Conservation (phyloP, 1,140 invertebrate genomes). For the Drosophila rhopaloa region DNA sequence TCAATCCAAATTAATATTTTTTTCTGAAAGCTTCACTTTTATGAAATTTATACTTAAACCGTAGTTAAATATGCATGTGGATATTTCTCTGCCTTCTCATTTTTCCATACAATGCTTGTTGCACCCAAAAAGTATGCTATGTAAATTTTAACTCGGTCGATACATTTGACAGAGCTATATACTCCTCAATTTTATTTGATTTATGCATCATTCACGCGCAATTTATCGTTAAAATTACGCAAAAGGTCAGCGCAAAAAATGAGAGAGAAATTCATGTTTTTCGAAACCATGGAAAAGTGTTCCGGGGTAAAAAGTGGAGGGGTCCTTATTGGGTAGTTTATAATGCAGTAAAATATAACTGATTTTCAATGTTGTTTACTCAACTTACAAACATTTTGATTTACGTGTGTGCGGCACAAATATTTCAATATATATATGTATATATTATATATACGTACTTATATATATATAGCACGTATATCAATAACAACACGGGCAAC, state of each 20-base stretch:
- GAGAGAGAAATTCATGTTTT: background rate
- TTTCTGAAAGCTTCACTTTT: background rate
- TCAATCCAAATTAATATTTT: conserved; percentile 14
- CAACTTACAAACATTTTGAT: conserved; percentile 72
- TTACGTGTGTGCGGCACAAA: conserved; percentile 20
- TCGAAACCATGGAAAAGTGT: background rate
- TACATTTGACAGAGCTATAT: conserved; percentile 8
- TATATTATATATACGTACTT: background rate
- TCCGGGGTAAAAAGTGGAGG: background rate
- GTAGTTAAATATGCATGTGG: background rate
- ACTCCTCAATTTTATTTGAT: conserved; percentile 65
- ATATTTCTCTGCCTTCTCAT: background rate
- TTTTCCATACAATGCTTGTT: background rate
- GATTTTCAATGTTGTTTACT: conserved; percentile 77
- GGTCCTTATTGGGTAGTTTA: conserved; percentile 39
- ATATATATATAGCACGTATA: conserved; percentile 26
- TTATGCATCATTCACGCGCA: conserved; percentile 74
- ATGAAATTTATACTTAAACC: conserved; percentile 11
- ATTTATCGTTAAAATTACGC: conserved; percentile 59
- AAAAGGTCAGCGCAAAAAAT: conserved; percentile 21
- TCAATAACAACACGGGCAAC: conserved; percentile 72
- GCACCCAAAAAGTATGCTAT: conserved; percentile 3
- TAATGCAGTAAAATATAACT: conserved; percentile 61
- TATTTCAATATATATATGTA: background rate
- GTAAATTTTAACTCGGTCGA: conserved; percentile 2